These are phyloP conservation scores for Amblyopsis rosae DNA, from an alignment of 2,113 vertebrate species.

Conservation along the genomic window DNA sequence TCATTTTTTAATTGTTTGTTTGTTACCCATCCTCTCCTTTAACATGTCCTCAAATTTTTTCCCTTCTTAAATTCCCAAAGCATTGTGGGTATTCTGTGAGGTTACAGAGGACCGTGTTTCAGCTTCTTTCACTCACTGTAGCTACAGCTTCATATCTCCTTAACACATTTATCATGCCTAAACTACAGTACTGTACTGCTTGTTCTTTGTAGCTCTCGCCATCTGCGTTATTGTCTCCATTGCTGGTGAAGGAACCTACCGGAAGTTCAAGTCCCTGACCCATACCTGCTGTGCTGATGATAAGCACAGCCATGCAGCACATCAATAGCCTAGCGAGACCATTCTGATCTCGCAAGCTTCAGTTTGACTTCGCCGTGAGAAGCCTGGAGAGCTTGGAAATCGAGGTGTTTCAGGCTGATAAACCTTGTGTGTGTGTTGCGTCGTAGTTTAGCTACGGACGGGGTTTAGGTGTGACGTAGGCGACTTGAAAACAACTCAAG, in stretches of 20 bases:
- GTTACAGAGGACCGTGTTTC: neutral
- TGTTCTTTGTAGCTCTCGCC: constrained; percentile 22
- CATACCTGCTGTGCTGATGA: constrained; percentile 61
- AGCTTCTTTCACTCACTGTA: no score
- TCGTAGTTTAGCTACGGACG: no score
- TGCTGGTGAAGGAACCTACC: constrained; percentile 47
- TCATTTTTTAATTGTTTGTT: no score
- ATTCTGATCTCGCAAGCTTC: no score
- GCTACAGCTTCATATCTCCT: no score
- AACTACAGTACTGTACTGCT: constrained; percentile 7
- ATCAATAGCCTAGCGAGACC: constrained; percentile 21
- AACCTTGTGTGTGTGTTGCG: no score
- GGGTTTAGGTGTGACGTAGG: no score
- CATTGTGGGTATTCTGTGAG: neutral
- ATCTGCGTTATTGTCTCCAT: neutral
- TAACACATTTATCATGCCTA: neutral
- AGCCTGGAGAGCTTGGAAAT: no score
- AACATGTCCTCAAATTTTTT: constrained; percentile 4
- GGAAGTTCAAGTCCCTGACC: constrained; percentile 51
- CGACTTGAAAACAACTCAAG: no score
- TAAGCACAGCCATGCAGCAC: constrained; percentile 63
- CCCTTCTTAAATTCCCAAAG: neutral
- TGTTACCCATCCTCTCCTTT: neutral
- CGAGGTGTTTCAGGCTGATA: no score
- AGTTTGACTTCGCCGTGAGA: no score